Evolutionary conservation across 2,113 vertebrate genomes (phyloP).

Genomic region (Lipotes vexillifer): DNA sequence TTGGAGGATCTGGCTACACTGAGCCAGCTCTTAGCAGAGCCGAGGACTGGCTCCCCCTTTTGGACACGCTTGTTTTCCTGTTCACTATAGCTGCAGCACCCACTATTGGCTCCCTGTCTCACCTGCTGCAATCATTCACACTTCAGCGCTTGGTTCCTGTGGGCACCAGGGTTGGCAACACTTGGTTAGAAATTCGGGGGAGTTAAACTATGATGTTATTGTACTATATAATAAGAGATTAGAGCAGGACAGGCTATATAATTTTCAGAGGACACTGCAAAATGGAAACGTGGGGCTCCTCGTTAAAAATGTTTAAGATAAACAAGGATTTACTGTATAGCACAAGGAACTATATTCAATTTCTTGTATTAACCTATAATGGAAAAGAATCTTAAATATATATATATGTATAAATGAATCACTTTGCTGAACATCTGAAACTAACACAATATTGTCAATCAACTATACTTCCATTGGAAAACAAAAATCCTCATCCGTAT

Average conservation of each 20-base stretch:
- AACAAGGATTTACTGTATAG: too few species aligned
- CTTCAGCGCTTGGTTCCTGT: not conserved
- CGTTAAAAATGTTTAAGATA: not conserved
- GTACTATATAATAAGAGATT: not conserved
- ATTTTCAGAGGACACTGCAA: not conserved
- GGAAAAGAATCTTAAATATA: too few species aligned
- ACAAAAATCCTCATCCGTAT: too few species aligned
- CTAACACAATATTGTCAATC: too few species aligned
- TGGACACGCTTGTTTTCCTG: not conserved
- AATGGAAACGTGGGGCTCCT: not conserved
- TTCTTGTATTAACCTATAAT: too few species aligned
- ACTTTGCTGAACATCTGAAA: too few species aligned
- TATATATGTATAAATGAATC: too few species aligned
- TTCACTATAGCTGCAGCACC: not conserved
- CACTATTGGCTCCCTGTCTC: not conserved
- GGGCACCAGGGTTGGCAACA: not conserved
- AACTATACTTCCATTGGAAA: too few species aligned
- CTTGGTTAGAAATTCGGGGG: not conserved
- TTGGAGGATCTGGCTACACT: not conserved
- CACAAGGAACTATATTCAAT: too few species aligned
- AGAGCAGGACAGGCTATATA: not conserved
- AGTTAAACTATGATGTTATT: not conserved
- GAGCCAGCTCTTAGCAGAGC: not conserved
- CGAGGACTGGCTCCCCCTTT: not conserved
- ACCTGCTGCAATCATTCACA: not conserved